A percentile compares a stretch with the other conserved stretches of the same genome.
phyloP scores from a whole-genome alignment of 2,113 vertebrate species.

The Proteles cristata region DNA sequence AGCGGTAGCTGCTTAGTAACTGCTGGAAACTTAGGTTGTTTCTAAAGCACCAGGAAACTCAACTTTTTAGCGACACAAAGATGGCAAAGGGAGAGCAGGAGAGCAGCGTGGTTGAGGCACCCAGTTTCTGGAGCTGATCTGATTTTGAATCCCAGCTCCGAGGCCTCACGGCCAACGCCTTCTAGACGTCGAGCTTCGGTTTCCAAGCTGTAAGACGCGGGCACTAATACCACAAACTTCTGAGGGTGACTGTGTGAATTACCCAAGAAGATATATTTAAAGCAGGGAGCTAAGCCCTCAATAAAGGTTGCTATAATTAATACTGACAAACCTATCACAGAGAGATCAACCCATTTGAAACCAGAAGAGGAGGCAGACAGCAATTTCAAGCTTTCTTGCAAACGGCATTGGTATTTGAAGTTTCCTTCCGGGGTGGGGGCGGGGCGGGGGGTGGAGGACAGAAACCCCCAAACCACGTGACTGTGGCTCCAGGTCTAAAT shows the following conservation, averaged over 20 bases:
- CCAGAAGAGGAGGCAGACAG: background rate
- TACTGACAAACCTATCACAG: background rate
- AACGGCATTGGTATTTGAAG: background rate
- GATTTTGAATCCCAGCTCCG: background rate
- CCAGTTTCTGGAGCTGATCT: too few species aligned
- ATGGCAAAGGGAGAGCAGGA: background rate
- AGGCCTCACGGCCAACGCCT: background rate
- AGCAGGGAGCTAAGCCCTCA: background rate
- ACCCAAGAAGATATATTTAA: background rate
- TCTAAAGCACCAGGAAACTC: background rate
- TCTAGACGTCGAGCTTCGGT: background rate
- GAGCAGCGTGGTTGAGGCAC: accelerated
- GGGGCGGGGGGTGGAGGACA: background rate
- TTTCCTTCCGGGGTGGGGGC: background rate
- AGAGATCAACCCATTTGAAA: background rate
- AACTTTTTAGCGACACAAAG: too few species aligned
- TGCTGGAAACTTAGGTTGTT: background rate
- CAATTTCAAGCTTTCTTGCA: background rate
- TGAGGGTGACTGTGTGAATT: background rate
- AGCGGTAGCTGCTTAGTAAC: background rate
- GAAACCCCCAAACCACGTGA: background rate
- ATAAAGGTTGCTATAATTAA: background rate
- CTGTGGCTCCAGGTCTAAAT: background rate
- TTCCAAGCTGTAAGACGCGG: background rate
- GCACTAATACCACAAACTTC: background rate